Percentiles rank a stretch among this genome's conserved stretches.
These are phyloP conservation scores for Anhinga anhinga DNA, from an alignment of 2,113 vertebrate genomes.

Conservation along the genomic window DNA sequence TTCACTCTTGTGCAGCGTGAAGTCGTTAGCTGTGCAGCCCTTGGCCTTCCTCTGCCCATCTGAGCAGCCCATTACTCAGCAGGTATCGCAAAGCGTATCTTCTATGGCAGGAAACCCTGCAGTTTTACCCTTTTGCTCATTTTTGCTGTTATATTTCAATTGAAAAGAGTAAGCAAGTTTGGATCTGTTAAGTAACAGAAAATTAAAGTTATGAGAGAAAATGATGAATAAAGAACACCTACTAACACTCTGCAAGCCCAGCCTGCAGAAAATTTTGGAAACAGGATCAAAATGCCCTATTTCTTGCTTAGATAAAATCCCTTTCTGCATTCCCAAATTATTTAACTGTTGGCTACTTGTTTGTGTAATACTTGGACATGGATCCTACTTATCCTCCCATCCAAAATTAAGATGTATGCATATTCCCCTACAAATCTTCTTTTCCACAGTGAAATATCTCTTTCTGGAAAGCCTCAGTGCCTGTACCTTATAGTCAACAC, in stretches of 20 bases:
- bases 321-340: not conserved
- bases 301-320: not conserved
- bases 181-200: not conserved
- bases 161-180: not conserved
- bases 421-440: not conserved
- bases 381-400: not conserved
- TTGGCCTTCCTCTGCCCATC: not conserved
- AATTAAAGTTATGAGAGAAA: not conserved
- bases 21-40: not conserved
- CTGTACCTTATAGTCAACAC: not conserved
- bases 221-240: not conserved
- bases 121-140: not conserved
- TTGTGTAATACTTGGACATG: not conserved
- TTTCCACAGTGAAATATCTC: not conserved
- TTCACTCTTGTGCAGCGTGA: not conserved
- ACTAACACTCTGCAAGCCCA: not conserved
- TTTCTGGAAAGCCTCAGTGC: not conserved
- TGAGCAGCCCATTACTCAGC: not conserved
- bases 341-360: not conserved
- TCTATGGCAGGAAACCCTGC: not conserved
- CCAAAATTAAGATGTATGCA: not conserved
- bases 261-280: not conserved
- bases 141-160: not conserved
- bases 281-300: not conserved
- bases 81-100: rapidly evolving